These are phyloP conservation scores for Baronia brevicornis DNA, from an alignment of 2,888 invertebrate species.

Conservation along the genomic window DNA sequence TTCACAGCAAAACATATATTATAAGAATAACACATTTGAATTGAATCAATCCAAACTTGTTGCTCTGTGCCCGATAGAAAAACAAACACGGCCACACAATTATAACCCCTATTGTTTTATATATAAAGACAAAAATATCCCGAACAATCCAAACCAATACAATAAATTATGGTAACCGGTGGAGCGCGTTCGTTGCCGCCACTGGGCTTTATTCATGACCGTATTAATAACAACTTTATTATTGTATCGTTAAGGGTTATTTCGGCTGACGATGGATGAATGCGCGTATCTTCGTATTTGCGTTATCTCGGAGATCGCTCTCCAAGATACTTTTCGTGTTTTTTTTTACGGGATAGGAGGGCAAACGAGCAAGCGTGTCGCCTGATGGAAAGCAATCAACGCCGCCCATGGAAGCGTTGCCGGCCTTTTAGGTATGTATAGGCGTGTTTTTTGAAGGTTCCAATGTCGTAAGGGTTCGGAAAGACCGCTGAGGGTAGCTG, in stretches of 20 bases:
- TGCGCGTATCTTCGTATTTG: too few relatives aligned
- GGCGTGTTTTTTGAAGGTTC: too few relatives aligned
- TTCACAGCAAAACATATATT: too few relatives aligned
- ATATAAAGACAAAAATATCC: background rate
- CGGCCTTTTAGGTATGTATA: too few relatives aligned
- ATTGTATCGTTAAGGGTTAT: background rate
- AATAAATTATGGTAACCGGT: slow-evolving; percentile 3
- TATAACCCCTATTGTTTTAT: background rate
- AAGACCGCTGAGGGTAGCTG: too few relatives aligned
- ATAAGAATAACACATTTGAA: slow-evolving; percentile 3
- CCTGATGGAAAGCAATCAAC: too few relatives aligned
- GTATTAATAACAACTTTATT: slow-evolving; percentile 5
- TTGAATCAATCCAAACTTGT: slow-evolving; percentile 7
- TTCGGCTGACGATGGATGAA: background rate
- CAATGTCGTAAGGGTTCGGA: too few relatives aligned
- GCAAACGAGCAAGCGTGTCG: too few relatives aligned
- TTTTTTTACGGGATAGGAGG: too few relatives aligned
- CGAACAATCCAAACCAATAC: background rate
- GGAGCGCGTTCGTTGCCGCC: slow-evolving; percentile 3
- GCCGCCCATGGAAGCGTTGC: too few relatives aligned
- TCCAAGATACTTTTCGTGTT: too few relatives aligned
- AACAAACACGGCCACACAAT: background rate
- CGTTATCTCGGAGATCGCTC: too few relatives aligned
- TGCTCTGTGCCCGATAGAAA: slow-evolving; percentile 2
- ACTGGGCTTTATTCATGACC: slow-evolving; percentile 1